Conservation (phyloP, 2,113 vertebrate species). For the human (Homo sapiens) region GRCh38 chr5:161426501-161427000, state of each 20-base stretch:
- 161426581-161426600: neutral
- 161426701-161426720: conserved; percentile 35
- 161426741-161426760: neutral
- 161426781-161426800: neutral
- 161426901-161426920: neutral
- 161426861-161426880: neutral
- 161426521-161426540: neutral
- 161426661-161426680: neutral
- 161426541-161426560: neutral
- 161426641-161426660: neutral
- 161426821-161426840: neutral
- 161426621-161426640: neutral
- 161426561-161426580: neutral
- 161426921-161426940: neutral
- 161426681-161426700: neutral
- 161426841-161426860: neutral
- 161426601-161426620: neutral
- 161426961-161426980: neutral
- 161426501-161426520: neutral
- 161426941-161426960: neutral
- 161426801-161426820: neutral
- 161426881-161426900: neutral
- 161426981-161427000: neutral
- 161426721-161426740: neutral
- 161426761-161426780: neutral